These are phyloP conservation scores for Colletes gigas DNA, from an alignment of 1,140 invertebrate species.

Conservation along the genomic window DNA sequence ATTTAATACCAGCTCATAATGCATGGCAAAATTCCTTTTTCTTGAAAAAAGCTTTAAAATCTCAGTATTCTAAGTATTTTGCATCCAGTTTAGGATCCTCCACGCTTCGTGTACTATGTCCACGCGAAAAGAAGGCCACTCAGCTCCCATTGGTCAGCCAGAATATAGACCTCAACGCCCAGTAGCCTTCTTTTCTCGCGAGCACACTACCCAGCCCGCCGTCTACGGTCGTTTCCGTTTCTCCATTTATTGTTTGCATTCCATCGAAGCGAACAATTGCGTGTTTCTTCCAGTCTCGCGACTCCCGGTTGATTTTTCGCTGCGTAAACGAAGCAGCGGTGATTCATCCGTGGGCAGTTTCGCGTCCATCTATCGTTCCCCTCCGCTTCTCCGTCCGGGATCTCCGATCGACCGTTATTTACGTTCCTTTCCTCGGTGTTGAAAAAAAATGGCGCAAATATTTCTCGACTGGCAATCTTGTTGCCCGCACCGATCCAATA, in stretches of 20 bases:
- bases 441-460: slow-evolving; percentile 20
- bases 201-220: too few relatives aligned
- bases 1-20: too few relatives aligned
- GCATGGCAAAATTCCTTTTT: too few relatives aligned
- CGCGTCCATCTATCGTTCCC: neutral
- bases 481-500: slow-evolving; percentile 14
- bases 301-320: neutral
- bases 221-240: neutral
- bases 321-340: neutral
- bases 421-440: neutral
- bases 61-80: too few relatives aligned
- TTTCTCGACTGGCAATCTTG: slow-evolving; percentile 23
- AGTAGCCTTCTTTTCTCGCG: too few relatives aligned
- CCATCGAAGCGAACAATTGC: neutral
- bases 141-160: too few relatives aligned
- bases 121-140: too few relatives aligned
- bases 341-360: neutral
- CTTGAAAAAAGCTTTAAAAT: too few relatives aligned
- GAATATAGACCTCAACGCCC: too few relatives aligned
- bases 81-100: too few relatives aligned
- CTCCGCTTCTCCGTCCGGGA: neutral
- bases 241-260: slow-evolving; percentile 6
- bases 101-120: too few relatives aligned
- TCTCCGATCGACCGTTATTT: slow-evolving; percentile 1
- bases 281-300: neutral